These are phyloP conservation scores for Drosophila demipolita DNA, from an alignment of 2,888 invertebrate genomes.

Conservation along the genomic window DNA sequence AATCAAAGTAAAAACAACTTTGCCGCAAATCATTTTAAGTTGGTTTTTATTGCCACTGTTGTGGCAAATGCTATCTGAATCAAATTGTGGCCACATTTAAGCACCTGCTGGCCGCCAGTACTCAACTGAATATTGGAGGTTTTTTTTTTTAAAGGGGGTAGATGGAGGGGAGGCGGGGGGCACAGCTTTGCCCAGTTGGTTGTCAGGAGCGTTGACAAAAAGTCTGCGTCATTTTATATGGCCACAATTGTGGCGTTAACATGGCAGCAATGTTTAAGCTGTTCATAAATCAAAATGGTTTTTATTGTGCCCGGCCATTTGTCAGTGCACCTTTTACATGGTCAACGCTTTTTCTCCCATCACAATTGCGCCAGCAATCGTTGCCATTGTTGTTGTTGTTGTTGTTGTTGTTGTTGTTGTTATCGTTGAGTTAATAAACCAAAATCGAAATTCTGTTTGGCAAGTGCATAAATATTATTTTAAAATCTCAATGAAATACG, in stretches of 20 bases:
- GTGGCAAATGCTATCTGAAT: not conserved
- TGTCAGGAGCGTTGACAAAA: slow-evolving; percentile 57
- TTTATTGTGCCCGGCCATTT: slow-evolving; percentile 60
- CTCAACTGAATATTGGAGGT: slow-evolving; percentile 21
- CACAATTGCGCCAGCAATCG: slow-evolving; percentile 38
- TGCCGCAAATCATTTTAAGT: slow-evolving; percentile 60
- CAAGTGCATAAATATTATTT: slow-evolving; percentile 71
- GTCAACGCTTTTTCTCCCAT: slow-evolving; percentile 40
- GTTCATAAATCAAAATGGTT: slow-evolving; percentile 70
- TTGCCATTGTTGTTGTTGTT: slow-evolving; percentile 6
- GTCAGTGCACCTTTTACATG: slow-evolving; percentile 64
- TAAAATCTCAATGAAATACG: slow-evolving; percentile 74
- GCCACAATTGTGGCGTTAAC: slow-evolving; percentile 65
- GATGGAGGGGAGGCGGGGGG: not conserved
- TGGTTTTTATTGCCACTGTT: slow-evolving; percentile 43
- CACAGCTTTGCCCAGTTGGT: slow-evolving; percentile 28
- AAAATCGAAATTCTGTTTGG: slow-evolving; percentile 61
- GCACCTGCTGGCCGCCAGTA: slow-evolving; percentile 45
- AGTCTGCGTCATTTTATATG: slow-evolving; percentile 49
- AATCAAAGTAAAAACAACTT: slow-evolving; percentile 46
- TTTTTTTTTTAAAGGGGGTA: not conserved
- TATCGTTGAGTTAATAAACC: slow-evolving; percentile 72
- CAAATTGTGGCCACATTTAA: slow-evolving; percentile 47
- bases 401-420: not conserved
- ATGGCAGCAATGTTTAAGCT: slow-evolving; percentile 60